Percentiles rank a stretch among this genome's conserved stretches.
Conservation (phyloP, 2,113 vertebrate species). For the Hemicordylus capensis region DNA sequence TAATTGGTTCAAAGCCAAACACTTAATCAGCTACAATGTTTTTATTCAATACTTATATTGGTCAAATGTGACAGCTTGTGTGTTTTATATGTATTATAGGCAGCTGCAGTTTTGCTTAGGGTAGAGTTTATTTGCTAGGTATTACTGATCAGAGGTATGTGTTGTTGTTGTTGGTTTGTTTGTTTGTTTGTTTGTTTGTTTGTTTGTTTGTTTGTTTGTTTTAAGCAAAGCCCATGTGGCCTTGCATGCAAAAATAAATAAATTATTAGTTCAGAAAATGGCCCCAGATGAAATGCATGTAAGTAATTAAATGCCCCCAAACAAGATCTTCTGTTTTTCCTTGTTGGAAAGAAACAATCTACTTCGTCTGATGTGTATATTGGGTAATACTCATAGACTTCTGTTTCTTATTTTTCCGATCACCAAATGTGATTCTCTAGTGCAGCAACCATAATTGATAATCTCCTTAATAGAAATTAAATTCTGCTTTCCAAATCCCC, state of each 20-base stretch:
- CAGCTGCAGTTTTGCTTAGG: no score
- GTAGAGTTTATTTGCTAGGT: no score
- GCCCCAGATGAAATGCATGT: background rate
- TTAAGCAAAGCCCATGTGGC: background rate
- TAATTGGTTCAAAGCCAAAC: no score
- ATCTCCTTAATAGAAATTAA: slow-evolving; percentile 68
- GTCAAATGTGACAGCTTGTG: no score
- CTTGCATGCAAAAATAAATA: slow-evolving; percentile 8
- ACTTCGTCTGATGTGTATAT: slow-evolving; percentile 31
- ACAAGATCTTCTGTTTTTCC: background rate
- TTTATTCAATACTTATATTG: no score
- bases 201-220: no score
- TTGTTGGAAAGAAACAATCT: background rate
- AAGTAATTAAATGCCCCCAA: background rate
- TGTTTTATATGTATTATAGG: no score
- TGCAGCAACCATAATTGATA: slow-evolving; percentile 57
- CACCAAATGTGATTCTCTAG: slow-evolving; percentile 54
- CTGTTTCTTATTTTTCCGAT: slow-evolving; percentile 48
- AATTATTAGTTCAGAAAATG: slow-evolving; percentile 21
- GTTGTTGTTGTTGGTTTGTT: no score
- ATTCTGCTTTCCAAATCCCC: slow-evolving; percentile 71
- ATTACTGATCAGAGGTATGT: no score
- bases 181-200: no score
- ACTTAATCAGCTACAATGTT: no score
- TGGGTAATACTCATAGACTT: background rate